Evolutionary conservation across 1,140 invertebrate species (phyloP), one percentile per base, ranked within the genome.

Genomic region (Zaprionus ghesquierei): DNA sequence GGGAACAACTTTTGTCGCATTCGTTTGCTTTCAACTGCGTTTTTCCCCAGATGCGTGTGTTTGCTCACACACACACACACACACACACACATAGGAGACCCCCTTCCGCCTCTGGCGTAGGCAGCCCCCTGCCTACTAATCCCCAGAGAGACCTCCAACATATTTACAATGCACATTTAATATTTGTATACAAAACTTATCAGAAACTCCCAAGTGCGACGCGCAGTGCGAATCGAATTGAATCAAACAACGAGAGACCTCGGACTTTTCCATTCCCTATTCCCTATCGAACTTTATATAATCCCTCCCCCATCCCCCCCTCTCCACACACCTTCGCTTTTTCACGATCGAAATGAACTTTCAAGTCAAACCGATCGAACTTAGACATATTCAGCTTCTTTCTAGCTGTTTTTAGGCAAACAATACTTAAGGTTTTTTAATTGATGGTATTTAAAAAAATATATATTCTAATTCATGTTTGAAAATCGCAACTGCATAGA

Each of bases 1-100:
- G 29, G 49, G n/a, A 35, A 20, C 62, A 20, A 54, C 12, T 46
- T 46, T 46, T 46, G 35, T 68, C 59, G 69, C 38, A 38, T 44
- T 69, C 54, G 60, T 38, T 70, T n/a, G 31, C 62, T 53, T 53
- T 65, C 44, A 58, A 58, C 69, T 72, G 59, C 35, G 49, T 66
- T 41, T 38, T n/a, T 6, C n/a, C 35, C 62, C 62, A 64, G 51
- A 58, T 66, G 33, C 46, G 44, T 71, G 20, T 41, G 18, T 51
- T 35, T 56, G 41, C 46, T 20, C 5, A 31, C 10, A 18, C 49
- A 18, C 15, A 38, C n/a, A 46, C 41, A 20, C 18, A 38, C 13
- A 8, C 35, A 38, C 35, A 15, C 33, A 3, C 12, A 2, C n/a
- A 8, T n/a, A 22, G 5, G 3, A 38, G 35, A 2, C 13, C n/a